Evolutionary conservation across 2,113 vertebrate species (phyloP).

Genomic region (Notothenia rossii): DNA sequence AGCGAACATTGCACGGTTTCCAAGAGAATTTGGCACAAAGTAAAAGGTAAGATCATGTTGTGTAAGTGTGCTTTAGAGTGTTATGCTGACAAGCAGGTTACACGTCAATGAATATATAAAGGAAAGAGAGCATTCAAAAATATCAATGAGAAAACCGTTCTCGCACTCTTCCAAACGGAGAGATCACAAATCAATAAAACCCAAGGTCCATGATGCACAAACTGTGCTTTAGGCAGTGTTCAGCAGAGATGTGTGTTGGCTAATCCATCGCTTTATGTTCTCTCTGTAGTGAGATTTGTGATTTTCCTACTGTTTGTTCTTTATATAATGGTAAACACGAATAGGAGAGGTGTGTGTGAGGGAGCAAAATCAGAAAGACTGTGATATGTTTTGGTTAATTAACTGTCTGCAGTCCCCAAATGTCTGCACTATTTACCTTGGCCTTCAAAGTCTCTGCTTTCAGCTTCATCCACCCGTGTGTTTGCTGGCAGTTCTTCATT

Average conservation of each 20-base stretch:
- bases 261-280: slow-evolving; percentile 39
- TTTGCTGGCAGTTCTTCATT: slow-evolving; percentile 6
- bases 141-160: slow-evolving; percentile 68
- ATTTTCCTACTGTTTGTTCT: slow-evolving; percentile 35
- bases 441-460: neutral
- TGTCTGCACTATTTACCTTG: neutral
- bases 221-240: slow-evolving; percentile 50
- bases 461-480: neutral
- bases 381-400: slow-evolving; percentile 13
- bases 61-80: slow-evolving; percentile 46
- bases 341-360: neutral
- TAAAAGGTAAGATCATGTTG: slow-evolving; percentile 54
- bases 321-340: neutral
- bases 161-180: slow-evolving; percentile 34
- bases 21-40: slow-evolving; percentile 70
- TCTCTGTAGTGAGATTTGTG: slow-evolving; percentile 31
- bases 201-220: slow-evolving; percentile 36
- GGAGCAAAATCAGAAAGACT: neutral
- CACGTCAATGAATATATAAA: slow-evolving; percentile 68
- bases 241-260: slow-evolving; percentile 40
- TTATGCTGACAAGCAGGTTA: slow-evolving; percentile 61
- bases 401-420: neutral
- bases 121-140: slow-evolving; percentile 65
- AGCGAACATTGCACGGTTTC: slow-evolving; percentile 23
- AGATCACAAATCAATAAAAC: slow-evolving; percentile 63